Base-by-base conservation (phyloP, 2,888 invertebrate genomes). In the Xanthorhoe designata region DNA sequence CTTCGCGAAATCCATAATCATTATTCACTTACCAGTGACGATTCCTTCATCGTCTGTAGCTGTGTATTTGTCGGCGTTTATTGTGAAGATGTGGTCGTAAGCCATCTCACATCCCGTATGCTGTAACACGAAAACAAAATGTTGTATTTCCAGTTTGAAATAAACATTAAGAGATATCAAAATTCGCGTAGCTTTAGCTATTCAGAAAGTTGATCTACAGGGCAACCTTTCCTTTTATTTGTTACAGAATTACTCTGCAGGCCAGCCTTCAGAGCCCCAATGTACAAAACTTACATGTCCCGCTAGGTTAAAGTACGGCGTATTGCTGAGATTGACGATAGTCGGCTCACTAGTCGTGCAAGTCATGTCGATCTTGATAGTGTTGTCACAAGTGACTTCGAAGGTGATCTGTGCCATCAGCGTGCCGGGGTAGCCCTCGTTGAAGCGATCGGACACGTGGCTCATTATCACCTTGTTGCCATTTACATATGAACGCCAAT, bases 401-500 rank as follows among this genome's bases (percentile, higher is more conserved):
- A 96, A 98, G 0, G 94, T 94, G 0, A 96, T 95, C 52, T 95
- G 95, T 0, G 95, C 95, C 74, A 95, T 94, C 9, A 98, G 92
- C 51, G 96, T 95, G 0, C 99, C 99, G 0, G 99, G 99, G 87
- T 96, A 99, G 0, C 98, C 98, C 87, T 98, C 98, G 77, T 97
- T 96, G 10, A 96, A 96, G 74, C 97, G 96, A 5, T 95, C 94
- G 55, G 98, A 98, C 0, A 95, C 88, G 78, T 98, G 96, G 49
- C 95, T 95, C 94, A 98, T 95, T 0, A 95, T 94, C 0, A 98
- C 95, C 72, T 94, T 94, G 55, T 92, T 93, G 0, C 94, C 95
- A 45, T 87, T 86, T 0, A 96, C 93, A 73, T 94, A 90, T 2
- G 95, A 94, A 17, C 95, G 91, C 97, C 97, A 98, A 72, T 96